Conservation (phyloP, 2,113 vertebrate genomes). For the Cepphus grylle region DNA sequence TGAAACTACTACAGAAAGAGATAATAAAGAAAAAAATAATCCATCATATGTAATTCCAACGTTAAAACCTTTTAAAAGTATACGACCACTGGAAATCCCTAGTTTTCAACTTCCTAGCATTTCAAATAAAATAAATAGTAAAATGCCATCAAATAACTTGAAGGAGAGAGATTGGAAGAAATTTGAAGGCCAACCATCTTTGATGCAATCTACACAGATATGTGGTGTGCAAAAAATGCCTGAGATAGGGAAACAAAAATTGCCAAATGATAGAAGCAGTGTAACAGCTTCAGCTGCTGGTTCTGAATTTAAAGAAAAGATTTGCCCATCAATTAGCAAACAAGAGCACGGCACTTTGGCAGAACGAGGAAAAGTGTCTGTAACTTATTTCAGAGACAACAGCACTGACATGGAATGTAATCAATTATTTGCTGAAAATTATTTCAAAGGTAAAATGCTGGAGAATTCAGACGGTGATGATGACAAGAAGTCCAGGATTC, state of each 20-base stretch:
- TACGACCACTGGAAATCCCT: conserved; percentile 17
- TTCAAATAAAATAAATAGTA: conserved; percentile 8
- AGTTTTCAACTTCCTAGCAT: not conserved
- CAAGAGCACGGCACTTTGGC: not conserved
- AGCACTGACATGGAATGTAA: not conserved
- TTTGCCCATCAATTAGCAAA: not conserved
- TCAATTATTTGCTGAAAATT: not conserved
- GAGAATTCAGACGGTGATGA: not conserved
- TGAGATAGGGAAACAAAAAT: conserved; percentile 1
- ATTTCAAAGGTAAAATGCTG: not conserved
- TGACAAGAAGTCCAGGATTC: not conserved
- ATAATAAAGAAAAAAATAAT: not conserved
- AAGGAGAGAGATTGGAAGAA: not conserved
- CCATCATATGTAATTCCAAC: not conserved
- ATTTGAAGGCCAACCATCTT: not conserved
- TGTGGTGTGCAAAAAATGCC: not conserved
- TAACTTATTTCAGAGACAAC: not conserved
- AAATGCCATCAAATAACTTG: not conserved
- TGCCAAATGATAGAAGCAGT: not conserved
- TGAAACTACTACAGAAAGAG: not conserved
- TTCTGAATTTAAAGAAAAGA: not conserved
- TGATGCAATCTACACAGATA: not conserved
- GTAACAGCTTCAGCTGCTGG: not conserved
- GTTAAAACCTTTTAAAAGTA: conserved; percentile 7
- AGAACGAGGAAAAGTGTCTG: not conserved